A percentile compares a stretch with the other conserved stretches of the same genome.
These are phyloP conservation scores for Porites rus DNA, from an alignment of 92 coral and sea anemone genomes.

Conservation along the genomic window DNA sequence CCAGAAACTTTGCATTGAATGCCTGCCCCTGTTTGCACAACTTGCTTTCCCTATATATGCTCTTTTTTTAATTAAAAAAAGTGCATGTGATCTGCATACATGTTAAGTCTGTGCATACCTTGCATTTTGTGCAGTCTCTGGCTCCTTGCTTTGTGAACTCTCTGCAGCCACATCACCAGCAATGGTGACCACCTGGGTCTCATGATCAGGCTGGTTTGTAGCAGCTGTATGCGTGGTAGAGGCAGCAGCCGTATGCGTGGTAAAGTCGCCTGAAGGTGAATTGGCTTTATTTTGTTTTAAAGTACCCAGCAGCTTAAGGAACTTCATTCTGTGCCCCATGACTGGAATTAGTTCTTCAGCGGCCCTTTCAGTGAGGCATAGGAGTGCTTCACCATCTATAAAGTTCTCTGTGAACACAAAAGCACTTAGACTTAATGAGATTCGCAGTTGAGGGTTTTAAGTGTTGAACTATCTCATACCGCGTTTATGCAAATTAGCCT, in stretches of 20 bases:
- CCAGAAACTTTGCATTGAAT: no score
- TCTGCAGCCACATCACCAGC: background rate
- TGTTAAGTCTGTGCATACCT: background rate
- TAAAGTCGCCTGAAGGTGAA: no score
- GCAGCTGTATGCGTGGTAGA: background rate
- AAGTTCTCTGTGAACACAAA: background rate
- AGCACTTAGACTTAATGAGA: background rate
- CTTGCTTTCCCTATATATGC: no score
- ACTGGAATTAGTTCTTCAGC: background rate
- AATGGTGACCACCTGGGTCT: background rate
- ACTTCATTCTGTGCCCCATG: background rate
- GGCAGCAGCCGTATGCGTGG: no score
- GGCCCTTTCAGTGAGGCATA: background rate
- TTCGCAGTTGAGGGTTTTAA: background rate
- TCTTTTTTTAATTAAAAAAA: no score
- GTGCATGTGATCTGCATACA: no score
- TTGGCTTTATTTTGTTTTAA: background rate
- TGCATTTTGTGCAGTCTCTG: background rate
- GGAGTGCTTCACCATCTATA: background rate
- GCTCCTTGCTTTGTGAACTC: background rate
- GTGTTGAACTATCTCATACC: background rate
- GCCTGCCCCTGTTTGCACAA: no score
- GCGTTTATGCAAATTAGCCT: background rate
- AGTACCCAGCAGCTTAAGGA: background rate
- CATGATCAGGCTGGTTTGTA: background rate